Conservation (phyloP, 2,113 vertebrate species). For the Oostethus manadensis region DNA sequence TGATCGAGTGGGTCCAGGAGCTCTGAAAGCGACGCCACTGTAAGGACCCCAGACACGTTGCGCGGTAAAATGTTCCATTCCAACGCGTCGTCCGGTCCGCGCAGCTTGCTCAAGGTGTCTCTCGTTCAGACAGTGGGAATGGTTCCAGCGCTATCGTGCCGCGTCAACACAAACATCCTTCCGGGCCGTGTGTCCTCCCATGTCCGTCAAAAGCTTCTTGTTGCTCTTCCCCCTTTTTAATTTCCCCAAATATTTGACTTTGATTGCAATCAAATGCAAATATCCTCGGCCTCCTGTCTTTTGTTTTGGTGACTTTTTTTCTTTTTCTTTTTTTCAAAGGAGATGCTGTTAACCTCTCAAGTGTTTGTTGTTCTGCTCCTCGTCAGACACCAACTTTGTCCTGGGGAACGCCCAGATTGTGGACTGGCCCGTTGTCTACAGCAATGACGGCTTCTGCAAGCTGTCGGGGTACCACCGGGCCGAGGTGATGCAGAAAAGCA, state of each 20-base stretch:
- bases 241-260: conserved; percentile 5
- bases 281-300: background rate
- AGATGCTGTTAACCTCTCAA: conserved; percentile 12
- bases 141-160: too few species aligned
- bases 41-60: conserved; percentile 2
- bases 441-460: conserved; percentile 99
- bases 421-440: conserved; percentile 99
- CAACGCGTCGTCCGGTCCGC: too few species aligned
- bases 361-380: conserved; percentile 12
- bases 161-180: background rate
- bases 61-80: background rate
- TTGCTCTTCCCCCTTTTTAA: conserved; percentile 3
- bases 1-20: conserved; percentile 5
- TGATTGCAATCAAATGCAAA: conserved; percentile 4
- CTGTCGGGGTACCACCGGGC: conserved; percentile 96
- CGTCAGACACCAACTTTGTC: conserved; percentile 96
- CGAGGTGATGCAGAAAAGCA: conserved; percentile 99
- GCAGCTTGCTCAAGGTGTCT: too few species aligned
- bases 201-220: background rate
- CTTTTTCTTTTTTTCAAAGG: too few species aligned
- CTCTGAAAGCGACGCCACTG: conserved; percentile 5
- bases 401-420: conserved; percentile 98
- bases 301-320: too few species aligned
- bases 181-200: background rate
- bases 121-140: too few species aligned